A percentile compares a stretch with the other conserved stretches of the same genome.
These are phyloP conservation scores for Camelus dromedarius DNA, from an alignment of 2,113 vertebrate genomes.

Conservation along the genomic window DNA sequence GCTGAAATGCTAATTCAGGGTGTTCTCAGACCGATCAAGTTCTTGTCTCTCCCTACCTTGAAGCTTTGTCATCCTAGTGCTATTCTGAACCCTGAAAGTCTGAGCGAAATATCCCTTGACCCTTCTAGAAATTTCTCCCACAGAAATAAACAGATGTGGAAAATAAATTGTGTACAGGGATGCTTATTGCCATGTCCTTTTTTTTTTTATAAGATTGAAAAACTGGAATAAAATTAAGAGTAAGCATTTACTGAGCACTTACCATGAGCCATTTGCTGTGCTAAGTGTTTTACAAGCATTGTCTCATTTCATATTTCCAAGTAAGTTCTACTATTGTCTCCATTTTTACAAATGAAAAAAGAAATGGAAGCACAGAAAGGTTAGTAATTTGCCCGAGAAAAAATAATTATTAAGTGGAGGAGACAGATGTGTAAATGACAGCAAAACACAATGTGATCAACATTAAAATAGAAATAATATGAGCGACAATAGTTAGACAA, in stretches of 20 bases:
- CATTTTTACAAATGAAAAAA: conserved; percentile 30
- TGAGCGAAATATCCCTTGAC: background rate
- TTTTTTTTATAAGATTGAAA: conserved; percentile 12
- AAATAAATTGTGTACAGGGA: background rate
- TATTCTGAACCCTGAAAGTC: conserved; percentile 4
- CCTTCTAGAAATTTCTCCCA: background rate
- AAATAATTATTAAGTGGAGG: background rate
- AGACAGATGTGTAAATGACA: conserved; percentile 14
- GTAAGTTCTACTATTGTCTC: background rate
- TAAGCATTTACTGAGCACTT: background rate
- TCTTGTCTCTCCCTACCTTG: background rate
- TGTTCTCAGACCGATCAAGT: background rate
- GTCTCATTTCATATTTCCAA: conserved; percentile 25
- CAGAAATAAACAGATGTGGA: conserved; percentile 17
- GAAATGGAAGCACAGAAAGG: conserved; percentile 7
- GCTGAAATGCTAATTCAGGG: background rate
- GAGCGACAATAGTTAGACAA: background rate
- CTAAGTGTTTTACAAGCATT: conserved; percentile 11
- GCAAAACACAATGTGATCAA: background rate
- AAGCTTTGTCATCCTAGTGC: background rate
- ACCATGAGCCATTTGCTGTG: background rate
- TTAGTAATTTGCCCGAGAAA: conserved; percentile 45
- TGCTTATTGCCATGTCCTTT: background rate
- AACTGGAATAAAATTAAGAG: background rate
- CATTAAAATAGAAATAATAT: conserved; percentile 25